Conservation (phyloP, 2,888 invertebrate genomes). For the Scaptomyza caliginosa region DNA sequence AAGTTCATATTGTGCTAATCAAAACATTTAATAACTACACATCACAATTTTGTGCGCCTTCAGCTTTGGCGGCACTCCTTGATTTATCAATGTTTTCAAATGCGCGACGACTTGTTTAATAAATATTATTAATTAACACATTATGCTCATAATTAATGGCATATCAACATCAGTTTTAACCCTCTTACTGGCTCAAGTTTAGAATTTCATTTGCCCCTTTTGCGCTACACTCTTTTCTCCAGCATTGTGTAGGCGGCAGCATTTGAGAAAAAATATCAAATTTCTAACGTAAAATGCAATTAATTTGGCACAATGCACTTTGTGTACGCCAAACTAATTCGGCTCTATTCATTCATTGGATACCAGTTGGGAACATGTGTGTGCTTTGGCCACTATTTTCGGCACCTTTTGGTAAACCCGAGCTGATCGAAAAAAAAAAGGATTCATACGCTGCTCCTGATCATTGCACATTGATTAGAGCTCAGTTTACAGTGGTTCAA, state of each 20-base stretch:
- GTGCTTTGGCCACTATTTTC: constrained; percentile 69
- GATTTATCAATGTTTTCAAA: constrained; percentile 17
- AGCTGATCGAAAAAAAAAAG: constrained; percentile 65
- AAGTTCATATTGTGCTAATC: too few species aligned
- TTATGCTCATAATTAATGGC: constrained; percentile 26
- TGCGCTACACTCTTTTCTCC: not conserved
- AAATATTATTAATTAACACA: constrained; percentile 76
- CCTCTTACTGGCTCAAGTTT: constrained; percentile 41
- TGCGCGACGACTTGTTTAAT: constrained; percentile 59
- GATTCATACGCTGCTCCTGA: constrained; percentile 48
- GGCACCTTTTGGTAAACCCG: constrained; percentile 79
- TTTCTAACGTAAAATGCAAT: constrained; percentile 68
- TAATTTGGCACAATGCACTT: constrained; percentile 65
- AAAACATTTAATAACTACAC: not conserved
- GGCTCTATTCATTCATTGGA: constrained; percentile 25
- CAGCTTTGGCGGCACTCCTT: not conserved
- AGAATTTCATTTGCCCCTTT: constrained; percentile 44
- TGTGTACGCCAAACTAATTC: constrained; percentile 60
- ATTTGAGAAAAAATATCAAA: constrained; percentile 46
- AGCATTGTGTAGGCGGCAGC: constrained; percentile 47
- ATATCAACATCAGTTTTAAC: constrained; percentile 2
- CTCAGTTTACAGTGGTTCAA: constrained; percentile 65
- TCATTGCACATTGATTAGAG: constrained; percentile 70
- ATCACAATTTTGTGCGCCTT: not conserved
- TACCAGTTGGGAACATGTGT: constrained; percentile 51